phyloP scores from a whole-genome alignment of 2,113 vertebrate species.

The Rhabdornis inornatus region DNA sequence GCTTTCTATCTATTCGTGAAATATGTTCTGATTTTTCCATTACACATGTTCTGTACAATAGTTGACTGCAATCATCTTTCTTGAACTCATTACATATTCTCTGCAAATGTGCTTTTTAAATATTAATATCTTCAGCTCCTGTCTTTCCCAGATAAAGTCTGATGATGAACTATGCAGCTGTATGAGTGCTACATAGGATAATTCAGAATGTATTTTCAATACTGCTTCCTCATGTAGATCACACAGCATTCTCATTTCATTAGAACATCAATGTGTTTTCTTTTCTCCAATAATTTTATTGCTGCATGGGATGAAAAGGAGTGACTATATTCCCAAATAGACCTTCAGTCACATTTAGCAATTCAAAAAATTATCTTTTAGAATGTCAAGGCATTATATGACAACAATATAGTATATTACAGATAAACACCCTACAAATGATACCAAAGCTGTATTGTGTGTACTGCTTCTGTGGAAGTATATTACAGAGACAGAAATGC shows the following conservation, averaged over 20 bases:
- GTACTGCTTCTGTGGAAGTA: not conserved
- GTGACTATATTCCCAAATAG: not conserved
- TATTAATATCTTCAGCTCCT: conserved; percentile 39
- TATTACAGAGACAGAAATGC: not conserved
- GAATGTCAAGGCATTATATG: not conserved
- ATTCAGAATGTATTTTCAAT: conserved; percentile 9
- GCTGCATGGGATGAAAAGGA: not conserved
- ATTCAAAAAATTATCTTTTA: not conserved
- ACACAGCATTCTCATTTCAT: not conserved
- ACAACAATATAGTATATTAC: not conserved
- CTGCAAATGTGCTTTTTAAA: conserved; percentile 45
- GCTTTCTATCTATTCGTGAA: conserved; percentile 32
- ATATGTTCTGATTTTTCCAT: conserved; percentile 1
- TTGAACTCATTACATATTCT: conserved; percentile 44
- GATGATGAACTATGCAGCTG: not conserved
- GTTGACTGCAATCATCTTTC: conserved; percentile 36
- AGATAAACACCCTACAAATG: not conserved
- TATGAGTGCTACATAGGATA: not conserved
- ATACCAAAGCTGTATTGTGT: not conserved
- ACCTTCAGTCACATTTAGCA: not conserved
- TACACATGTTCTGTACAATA: conserved; percentile 21
- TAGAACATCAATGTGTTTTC: not conserved
- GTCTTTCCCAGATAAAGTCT: conserved; percentile 35
- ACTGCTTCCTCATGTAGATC: not conserved
- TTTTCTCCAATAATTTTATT: not conserved